Conservation (phyloP, 2,797 vertebrate species). For the Eulemur mongoz region DNA sequence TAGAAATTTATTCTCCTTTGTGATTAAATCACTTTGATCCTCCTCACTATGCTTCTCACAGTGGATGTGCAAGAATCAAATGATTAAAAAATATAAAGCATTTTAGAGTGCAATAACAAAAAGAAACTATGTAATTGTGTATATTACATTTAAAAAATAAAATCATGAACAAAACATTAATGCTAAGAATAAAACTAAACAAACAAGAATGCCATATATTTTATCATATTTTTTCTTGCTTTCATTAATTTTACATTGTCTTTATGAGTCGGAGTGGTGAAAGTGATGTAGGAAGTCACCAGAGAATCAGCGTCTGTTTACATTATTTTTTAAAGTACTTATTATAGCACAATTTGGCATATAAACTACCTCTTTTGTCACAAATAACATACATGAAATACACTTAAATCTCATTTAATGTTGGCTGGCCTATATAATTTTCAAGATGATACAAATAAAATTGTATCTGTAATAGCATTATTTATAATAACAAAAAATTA, state of each 20-base stretch:
- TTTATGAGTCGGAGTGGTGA: constrained; percentile 10
- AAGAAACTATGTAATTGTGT: not conserved
- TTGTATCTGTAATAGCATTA: not conserved
- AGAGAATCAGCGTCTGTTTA: constrained; percentile 11
- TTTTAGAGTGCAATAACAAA: not conserved
- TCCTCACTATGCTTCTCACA: not conserved
- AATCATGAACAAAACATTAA: not conserved
- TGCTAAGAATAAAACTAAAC: constrained; percentile 3
- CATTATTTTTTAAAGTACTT: constrained; percentile 37
- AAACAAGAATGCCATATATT: constrained; percentile 11
- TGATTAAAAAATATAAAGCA: not conserved
- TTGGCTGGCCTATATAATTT: not conserved
- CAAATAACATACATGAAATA: constrained; percentile 47
- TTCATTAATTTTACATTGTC: constrained; percentile 34
- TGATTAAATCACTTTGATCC: not conserved
- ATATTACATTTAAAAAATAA: not conserved
- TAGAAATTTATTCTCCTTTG: not conserved
- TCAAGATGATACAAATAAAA: constrained; percentile 41
- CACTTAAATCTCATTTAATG: constrained; percentile 39
- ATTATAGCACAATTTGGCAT: constrained; percentile 22
- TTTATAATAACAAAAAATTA: constrained; percentile 8
- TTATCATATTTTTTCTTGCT: constrained; percentile 12
- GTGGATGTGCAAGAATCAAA: not conserved
- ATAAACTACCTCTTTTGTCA: constrained; percentile 39
- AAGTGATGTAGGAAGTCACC: constrained; percentile 34